Evolutionary conservation across 2,113 vertebrate genomes (phyloP).

Genomic region (Menura novaehollandiae): DNA sequence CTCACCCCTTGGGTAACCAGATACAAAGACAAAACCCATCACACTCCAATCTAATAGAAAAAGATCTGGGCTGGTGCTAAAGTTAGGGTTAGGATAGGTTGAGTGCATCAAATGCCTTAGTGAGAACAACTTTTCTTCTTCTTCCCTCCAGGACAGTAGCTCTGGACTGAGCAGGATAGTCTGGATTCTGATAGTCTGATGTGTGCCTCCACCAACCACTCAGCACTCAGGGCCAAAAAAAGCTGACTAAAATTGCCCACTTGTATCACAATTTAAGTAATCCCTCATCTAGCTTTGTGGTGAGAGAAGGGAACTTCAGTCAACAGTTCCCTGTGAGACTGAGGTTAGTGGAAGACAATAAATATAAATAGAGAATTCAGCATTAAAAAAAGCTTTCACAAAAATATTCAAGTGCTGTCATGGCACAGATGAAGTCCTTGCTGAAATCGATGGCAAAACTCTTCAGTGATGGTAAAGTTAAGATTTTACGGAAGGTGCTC

Average conservation of each 20-base stretch:
- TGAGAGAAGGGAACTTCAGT: constrained; percentile 25
- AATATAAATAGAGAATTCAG: constrained; percentile 14
- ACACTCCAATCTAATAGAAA: neutral
- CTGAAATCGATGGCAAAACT: neutral
- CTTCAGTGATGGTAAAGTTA: neutral
- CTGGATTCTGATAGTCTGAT: neutral
- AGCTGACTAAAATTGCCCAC: neutral
- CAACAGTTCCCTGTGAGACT: constrained; percentile 14
- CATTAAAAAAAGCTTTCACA: neutral
- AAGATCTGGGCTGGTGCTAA: neutral
- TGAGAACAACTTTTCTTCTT: neutral
- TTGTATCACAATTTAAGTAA: neutral
- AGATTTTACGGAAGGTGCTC: neutral
- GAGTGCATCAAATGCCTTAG: neutral
- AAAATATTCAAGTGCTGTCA: neutral
- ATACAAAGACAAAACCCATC: neutral
- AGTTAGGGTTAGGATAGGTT: neutral
- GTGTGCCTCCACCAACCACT: neutral
- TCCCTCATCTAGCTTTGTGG: constrained; percentile 1
- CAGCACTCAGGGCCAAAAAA: neutral
- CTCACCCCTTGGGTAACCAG: neutral
- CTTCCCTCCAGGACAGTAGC: neutral
- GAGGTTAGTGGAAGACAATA: constrained; percentile 24
- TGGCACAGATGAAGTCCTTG: neutral
- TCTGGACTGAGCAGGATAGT: neutral